A percentile compares a stretch with the other conserved stretches of the same genome.
Conservation (phyloP, 92 coral and sea anemone genomes). For the Parazoanthus atlanticus region DNA sequence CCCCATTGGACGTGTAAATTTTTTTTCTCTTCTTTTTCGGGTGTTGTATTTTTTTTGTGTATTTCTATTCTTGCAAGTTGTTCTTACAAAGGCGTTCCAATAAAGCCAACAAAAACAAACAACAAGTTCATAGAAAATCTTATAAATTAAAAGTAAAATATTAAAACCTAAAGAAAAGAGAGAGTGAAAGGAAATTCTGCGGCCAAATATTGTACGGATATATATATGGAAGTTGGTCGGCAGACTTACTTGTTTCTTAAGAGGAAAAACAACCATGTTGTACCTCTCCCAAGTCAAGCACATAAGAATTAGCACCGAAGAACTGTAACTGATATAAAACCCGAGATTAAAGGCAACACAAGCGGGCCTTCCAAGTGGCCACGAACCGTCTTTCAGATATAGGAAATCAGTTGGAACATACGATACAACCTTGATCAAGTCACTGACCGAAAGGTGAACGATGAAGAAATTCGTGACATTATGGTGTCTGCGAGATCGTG, state of each 20-base stretch:
- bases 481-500: background rate
- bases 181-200: background rate
- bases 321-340: background rate
- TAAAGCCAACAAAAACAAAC: background rate
- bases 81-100: background rate
- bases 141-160: too few species aligned
- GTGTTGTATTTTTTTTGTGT: too few species aligned
- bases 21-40: too few species aligned
- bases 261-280: background rate
- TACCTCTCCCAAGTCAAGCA: slow-evolving; percentile 12
- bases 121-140: too few species aligned
- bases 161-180: background rate
- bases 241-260: slow-evolving; percentile 19
- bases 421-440: background rate
- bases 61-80: too few species aligned
- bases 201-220: background rate
- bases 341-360: background rate
- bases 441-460: slow-evolving; percentile 22
- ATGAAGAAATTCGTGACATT: slow-evolving; percentile 15
- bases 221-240: too few species aligned
- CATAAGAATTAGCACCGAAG: slow-evolving; percentile 8
- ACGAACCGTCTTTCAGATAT: background rate
- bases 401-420: background rate
- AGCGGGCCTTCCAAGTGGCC: background rate
- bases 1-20: too few species aligned